These are phyloP conservation scores for Labeo rohita DNA, from an alignment of 2,113 vertebrate species.

Conservation along the genomic window DNA sequence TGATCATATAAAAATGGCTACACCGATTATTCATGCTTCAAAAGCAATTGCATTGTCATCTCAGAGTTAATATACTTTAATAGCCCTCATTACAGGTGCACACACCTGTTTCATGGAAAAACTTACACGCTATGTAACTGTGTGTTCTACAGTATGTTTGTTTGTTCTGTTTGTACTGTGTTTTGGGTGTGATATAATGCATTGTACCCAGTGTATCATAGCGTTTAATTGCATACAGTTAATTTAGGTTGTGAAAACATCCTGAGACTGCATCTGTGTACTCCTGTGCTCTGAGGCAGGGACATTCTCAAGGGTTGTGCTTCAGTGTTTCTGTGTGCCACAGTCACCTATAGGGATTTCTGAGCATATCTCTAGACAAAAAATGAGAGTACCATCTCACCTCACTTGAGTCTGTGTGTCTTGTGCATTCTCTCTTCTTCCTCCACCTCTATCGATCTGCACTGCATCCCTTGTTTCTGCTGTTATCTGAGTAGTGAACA, in stretches of 20 bases:
- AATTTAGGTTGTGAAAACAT: constrained; percentile 7
- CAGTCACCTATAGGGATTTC: neutral
- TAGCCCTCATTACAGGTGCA: neutral
- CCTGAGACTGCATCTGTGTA: neutral
- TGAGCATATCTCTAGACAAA: neutral
- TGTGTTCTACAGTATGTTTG: neutral
- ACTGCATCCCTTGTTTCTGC: neutral
- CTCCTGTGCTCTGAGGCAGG: neutral
- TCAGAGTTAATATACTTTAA: constrained; percentile 33
- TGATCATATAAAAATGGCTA: constrained; percentile 50
- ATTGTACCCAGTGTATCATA: neutral
- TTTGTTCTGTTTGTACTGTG: neutral
- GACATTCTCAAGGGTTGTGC: neutral
- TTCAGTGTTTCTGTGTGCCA: neutral
- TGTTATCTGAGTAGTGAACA: neutral
- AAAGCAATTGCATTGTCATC: constrained; percentile 23
- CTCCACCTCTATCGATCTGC: neutral
- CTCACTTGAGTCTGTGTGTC: neutral
- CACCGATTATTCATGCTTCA: neutral
- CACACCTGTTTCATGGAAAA: neutral
- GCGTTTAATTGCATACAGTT: neutral
- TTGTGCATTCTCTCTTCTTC: neutral
- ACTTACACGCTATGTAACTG: neutral
- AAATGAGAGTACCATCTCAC: neutral
- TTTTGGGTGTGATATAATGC: constrained; percentile 5